phyloP scores from a whole-genome alignment of 2,888 invertebrate genomes.

The Melinaea marsaeus region DNA sequence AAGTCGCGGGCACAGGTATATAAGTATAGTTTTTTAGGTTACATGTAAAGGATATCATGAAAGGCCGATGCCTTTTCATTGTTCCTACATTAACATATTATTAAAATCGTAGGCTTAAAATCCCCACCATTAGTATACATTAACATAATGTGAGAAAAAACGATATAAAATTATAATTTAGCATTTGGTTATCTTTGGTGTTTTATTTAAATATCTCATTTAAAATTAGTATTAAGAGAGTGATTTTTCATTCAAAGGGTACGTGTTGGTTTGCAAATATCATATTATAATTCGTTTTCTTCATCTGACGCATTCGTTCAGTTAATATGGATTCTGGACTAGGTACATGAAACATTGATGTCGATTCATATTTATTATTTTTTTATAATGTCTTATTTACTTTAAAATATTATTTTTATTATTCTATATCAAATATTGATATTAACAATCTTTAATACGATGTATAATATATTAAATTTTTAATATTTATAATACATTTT shows the following conservation, averaged over 20 bases:
- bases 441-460: background rate
- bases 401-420: background rate
- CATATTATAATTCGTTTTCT: conserved; percentile 41
- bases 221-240: conserved; percentile 38
- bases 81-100: background rate
- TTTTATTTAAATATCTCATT: conserved; percentile 36
- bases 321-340: conserved; percentile 25
- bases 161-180: conserved; percentile 15
- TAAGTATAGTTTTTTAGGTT: too few relatives aligned
- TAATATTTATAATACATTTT: too few relatives aligned
- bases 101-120: background rate
- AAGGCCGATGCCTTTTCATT: background rate
- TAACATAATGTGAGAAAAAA: background rate
- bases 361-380: background rate
- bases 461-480: too few relatives aligned
- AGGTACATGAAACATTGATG: conserved; percentile 4
- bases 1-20: too few relatives aligned
- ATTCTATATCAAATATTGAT: background rate
- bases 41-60: background rate
- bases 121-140: background rate
- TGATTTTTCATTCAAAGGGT: conserved; percentile 42
- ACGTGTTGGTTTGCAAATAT: conserved; percentile 44
- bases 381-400: background rate
- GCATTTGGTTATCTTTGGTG: conserved; percentile 13
- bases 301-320: conserved; percentile 41